phyloP scores from a whole-genome alignment of 2,888 invertebrate genomes.

The Anorthoa munda region DNA sequence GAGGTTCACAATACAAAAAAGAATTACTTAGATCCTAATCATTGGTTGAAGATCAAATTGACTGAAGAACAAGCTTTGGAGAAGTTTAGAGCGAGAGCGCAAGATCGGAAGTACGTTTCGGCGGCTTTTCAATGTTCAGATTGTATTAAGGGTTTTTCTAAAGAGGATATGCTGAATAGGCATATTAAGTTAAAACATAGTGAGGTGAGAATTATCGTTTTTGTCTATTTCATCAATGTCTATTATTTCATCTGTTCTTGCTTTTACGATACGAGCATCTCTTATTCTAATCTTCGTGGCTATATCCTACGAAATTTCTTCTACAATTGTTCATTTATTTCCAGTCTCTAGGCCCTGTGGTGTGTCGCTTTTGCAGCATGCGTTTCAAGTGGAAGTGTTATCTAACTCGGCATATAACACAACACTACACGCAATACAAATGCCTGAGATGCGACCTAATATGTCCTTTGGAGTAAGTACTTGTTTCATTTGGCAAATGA shows the following conservation, averaged over 20 bases:
- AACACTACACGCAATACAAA: conserved; percentile 75
- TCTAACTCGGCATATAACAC: conserved; percentile 75
- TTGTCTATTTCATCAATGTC: too few relatives aligned
- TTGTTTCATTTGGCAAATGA: too few relatives aligned
- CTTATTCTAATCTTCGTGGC: too few relatives aligned
- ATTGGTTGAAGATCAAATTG: conserved; percentile 80
- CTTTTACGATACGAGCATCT: too few relatives aligned
- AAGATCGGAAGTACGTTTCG: conserved; percentile 75
- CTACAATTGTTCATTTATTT: conserved; percentile 1
- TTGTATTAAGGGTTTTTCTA: conserved; percentile 82
- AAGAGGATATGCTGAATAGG: conserved; percentile 79
- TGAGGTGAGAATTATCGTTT: conserved; percentile 71
- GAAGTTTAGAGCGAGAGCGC: conserved; percentile 75
- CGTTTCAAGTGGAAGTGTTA: conserved; percentile 78
- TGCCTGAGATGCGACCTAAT: conserved; percentile 75
- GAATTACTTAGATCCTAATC: conserved; percentile 68
- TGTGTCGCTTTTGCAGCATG: conserved; percentile 79
- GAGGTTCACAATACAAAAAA: neutral
- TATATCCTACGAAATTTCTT: too few relatives aligned
- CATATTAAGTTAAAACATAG: conserved; percentile 79
- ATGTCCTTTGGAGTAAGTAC: conserved; percentile 69
- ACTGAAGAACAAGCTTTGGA: conserved; percentile 81
- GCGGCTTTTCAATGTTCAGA: conserved; percentile 78
- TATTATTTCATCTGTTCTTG: too few relatives aligned
- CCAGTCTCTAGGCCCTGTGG: conserved; percentile 72